These are phyloP conservation scores for Andrena hattorfiana DNA, from an alignment of 2,888 invertebrate species.

Conservation along the genomic window DNA sequence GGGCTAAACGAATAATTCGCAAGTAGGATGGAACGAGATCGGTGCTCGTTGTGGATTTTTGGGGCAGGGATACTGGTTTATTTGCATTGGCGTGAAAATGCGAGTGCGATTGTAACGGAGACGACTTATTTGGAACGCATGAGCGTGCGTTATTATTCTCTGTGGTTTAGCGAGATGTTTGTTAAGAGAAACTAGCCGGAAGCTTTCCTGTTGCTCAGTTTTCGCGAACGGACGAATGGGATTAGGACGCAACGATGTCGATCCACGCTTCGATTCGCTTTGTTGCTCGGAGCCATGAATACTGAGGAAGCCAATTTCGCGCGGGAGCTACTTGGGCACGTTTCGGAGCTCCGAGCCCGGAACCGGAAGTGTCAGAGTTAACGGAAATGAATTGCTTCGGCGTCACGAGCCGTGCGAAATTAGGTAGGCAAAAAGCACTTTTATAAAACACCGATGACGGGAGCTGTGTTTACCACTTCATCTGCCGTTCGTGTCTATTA, in stretches of 20 bases:
- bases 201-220: background rate
- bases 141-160: background rate
- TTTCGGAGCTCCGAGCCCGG: background rate
- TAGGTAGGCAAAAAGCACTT: background rate
- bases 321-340: background rate
- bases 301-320: constrained; percentile 26
- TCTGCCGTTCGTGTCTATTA: no score
- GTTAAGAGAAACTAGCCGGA: background rate
- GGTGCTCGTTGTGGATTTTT: background rate
- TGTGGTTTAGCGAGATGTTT: background rate
- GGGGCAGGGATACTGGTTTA: background rate
- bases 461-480: no score
- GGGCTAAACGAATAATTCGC: background rate
- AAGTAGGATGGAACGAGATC: background rate
- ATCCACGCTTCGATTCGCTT: background rate
- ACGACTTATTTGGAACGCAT: background rate
- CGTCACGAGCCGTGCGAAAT: background rate
- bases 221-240: background rate
- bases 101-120: background rate
- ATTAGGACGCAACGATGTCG: background rate
- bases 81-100: constrained; percentile 6
- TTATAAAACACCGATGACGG: no score
- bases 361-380: constrained; percentile 26
- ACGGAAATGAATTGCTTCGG: constrained; percentile 15
- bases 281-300: background rate